phyloP scores from a whole-genome alignment of 2,113 vertebrate genomes.

The Lichenostomus cassidix region DNA sequence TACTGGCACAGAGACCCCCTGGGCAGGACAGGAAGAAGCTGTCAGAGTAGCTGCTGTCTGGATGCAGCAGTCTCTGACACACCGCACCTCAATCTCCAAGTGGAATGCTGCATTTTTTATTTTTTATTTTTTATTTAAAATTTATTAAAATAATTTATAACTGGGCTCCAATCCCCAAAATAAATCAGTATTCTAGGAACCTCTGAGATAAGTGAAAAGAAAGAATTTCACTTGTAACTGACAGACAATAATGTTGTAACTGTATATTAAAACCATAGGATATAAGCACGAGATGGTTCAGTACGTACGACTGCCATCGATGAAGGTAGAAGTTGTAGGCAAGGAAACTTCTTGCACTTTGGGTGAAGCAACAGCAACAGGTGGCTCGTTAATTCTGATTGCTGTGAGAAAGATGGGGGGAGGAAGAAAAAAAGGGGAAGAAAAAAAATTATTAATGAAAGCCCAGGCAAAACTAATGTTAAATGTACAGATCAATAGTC shows the following conservation, averaged over 20 bases:
- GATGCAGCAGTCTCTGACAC: not conserved
- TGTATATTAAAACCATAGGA: not conserved
- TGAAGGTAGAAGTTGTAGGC: slow-evolving; percentile 67
- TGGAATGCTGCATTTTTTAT: not conserved
- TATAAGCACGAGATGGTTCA: not conserved
- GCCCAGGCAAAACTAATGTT: not conserved
- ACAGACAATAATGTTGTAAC: not conserved
- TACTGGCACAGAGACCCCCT: not conserved
- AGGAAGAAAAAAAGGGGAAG: accelerated
- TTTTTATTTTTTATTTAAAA: no score
- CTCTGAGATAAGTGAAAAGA: not conserved
- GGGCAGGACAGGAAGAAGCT: not conserved
- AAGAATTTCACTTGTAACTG: not conserved
- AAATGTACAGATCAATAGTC: not conserved
- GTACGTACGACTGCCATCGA: slow-evolving; percentile 83
- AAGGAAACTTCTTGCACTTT: slow-evolving; percentile 73
- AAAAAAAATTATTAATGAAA: not conserved
- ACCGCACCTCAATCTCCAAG: not conserved
- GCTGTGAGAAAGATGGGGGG: slow-evolving; percentile 22
- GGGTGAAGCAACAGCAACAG: slow-evolving; percentile 75
- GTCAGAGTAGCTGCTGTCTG: not conserved
- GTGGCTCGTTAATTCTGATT: slow-evolving; percentile 69
- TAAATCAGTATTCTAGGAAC: not conserved
- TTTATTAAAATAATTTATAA: not conserved
- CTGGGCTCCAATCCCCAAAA: not conserved